Percentiles rank a stretch among this genome's conserved stretches.
Conservation (phyloP, 1,140 invertebrate genomes). For the Saccostrea echinata region DNA sequence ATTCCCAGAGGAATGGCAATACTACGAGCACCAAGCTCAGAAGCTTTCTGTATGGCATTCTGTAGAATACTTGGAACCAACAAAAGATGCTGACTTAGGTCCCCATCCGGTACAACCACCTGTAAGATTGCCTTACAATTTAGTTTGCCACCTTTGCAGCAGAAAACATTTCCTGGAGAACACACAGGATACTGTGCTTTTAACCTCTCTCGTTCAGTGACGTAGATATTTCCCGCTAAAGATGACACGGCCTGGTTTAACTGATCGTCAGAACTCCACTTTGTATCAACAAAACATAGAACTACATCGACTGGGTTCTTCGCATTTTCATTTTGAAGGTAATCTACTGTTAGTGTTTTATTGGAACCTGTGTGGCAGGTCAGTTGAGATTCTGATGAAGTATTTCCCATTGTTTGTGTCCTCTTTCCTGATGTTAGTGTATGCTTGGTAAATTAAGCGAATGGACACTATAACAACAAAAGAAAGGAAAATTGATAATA, state of each 20-base stretch:
- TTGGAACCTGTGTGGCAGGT: not conserved
- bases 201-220: not conserved
- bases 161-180: conserved; percentile 3
- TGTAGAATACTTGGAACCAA: not conserved
- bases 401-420: not conserved
- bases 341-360: conserved; percentile 1
- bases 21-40: conserved; percentile 5
- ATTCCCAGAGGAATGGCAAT: conserved; percentile 9
- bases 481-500: not conserved
- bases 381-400: not conserved
- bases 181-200: conserved; percentile 18
- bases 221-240: conserved; percentile 37
- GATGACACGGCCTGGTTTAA: not conserved
- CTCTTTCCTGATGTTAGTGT: not conserved
- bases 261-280: not conserved
- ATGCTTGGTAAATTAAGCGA: no score
- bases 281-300: conserved; percentile 32
- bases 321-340: conserved; percentile 22
- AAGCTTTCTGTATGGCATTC: not conserved
- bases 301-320: conserved; percentile 31
- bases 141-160: conserved; percentile 1
- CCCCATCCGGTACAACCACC: conserved; percentile 15
- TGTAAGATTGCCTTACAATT: conserved; percentile 34
- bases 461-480: no score
- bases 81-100: conserved; percentile 8